Base-by-base conservation (phyloP, 1,140 invertebrate genomes). In the Drosophila lacteicornis region DNA sequence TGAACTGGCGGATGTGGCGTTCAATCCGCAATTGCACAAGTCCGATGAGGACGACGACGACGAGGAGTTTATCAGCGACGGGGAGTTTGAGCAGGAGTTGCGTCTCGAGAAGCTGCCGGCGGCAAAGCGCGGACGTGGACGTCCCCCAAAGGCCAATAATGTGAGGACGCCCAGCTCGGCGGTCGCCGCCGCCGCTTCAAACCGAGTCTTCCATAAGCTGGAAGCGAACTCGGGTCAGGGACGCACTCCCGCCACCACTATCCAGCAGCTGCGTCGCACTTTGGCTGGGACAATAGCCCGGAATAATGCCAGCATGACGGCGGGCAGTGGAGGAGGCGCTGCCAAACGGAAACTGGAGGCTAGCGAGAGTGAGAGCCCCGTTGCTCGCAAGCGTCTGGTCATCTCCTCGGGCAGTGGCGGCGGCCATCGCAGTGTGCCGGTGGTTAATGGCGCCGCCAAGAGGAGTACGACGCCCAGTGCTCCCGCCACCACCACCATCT, bases 21-120 rank as follows among this genome's bases (percentile, higher is more conserved):
- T 82, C 42, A 85, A 91, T 82, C 85, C 85, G 4, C 86, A 91
- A 11, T 27, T 79, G 45, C 85, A 90, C 67, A 91, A 90, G 49
- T 91, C 76, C 40, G 87, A 92, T 27, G 91, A 92, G 17, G 83
- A 91, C 15, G 75, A 78, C 22, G 82, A 86, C 38, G 76, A 84
- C 15, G 76, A 79, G 8, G 84, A 88, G 15, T 80, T 83, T 7
- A 57, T 92, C 8, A 87, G 87, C 25, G 83, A 84, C 2, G 66
- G 38, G 27, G 91, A 91, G 33, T 85, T 81, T 11, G 59, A 88
- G 42, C 46, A 80, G 53, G 71, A 79, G 42, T 17, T 83, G 43
- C 70, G 80, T 8, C 82, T 65, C 11, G 75, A 73, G 19, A 83
- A 83, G 55, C 25, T 66, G 46, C 75, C 75, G 30, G 61, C 65